phyloP scores from a whole-genome alignment of 2,113 vertebrate genomes.

The Zonotrichia leucophrys region DNA sequence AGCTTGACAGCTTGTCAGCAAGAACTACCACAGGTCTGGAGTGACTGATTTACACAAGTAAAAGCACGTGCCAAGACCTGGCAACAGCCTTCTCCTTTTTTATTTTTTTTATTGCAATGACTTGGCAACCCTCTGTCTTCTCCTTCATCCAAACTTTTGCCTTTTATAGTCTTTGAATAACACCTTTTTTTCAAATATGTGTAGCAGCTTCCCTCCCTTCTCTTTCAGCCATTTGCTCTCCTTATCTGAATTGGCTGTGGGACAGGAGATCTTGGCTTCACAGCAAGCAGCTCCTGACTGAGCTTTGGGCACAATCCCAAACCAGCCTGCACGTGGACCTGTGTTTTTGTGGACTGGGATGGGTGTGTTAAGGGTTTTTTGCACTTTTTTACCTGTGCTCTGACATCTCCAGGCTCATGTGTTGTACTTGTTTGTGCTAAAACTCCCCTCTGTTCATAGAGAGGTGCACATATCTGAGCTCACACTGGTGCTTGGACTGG shows the following conservation, averaged over 20 bases:
- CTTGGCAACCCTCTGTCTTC: conserved; percentile 33
- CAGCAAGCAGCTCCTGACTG: neutral
- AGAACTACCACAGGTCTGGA: conserved; percentile 54
- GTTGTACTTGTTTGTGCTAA: too few relatives aligned
- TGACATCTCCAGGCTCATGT: too few relatives aligned
- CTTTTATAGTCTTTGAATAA: conserved; percentile 68
- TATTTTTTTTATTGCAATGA: neutral
- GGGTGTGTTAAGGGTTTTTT: too few relatives aligned
- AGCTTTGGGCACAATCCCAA: neutral
- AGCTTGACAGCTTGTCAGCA: conserved; percentile 57
- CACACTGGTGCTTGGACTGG: too few relatives aligned
- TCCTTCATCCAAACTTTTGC: conserved; percentile 59
- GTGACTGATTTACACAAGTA: conserved; percentile 65
- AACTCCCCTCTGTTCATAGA: too few relatives aligned
- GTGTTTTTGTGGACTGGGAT: neutral
- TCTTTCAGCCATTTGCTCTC: conserved; percentile 14
- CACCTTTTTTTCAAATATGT: neutral
- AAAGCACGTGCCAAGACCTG: conserved; percentile 39
- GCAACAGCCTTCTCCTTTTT: neutral
- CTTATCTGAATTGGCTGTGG: neutral
- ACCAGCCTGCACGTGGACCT: neutral
- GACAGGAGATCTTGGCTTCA: neutral
- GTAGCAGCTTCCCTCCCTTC: conserved; percentile 27
- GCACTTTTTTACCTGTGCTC: too few relatives aligned
- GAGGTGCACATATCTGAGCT: too few relatives aligned